Base-by-base conservation (phyloP, 1,140 invertebrate genomes). In the Eciton burchellii region DNA sequence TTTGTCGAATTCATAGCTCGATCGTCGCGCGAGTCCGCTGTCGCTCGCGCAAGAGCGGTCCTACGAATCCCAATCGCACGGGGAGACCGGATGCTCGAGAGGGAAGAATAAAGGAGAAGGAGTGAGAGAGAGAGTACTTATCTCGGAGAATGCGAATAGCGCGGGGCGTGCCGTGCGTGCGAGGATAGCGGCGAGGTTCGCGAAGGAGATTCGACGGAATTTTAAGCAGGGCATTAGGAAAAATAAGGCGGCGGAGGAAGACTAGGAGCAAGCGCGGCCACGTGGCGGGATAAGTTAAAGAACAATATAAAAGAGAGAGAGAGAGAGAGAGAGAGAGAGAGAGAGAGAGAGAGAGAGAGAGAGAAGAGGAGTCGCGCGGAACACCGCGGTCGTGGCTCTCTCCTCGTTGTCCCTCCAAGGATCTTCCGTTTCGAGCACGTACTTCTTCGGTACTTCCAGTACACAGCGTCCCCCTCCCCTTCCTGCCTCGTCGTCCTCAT, bases 341-440 rank as follows among this genome's bases (percentile, higher is more conserved):
- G n/a, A n/a, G n/a, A n/a, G n/a, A n/a, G n/a, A n/a, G n/a, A n/a
- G n/a, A n/a, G n/a, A n/a, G n/a, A n/a, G n/a, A n/a, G n/a, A n/a
- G n/a, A n/a, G 59, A 79, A 3, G 35, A 54, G 14, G 66, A 21
- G 52, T 81, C 60, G 26, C 70, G 35, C 66, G 82, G 77, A 84
- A 84, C 74, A 84, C 2, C 35, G 35, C 66, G 56, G 74, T 21
- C 68, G 21, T 45, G 43, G 29, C 65, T n/a, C n/a, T n/a, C n/a
- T n/a, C n/a, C 43, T 71, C 45, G 65, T 66, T 6, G 35, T 35
- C 35, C 57, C 49, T 60, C 19, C 3, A 62, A 81, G 70, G 77
- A 74, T 26, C 62, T 84, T 52, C 54, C 74, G 62, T 65, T 72
- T 81, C 74, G 72, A 86, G 84, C 84, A 86, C 74, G 82, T 84